A percentile compares a stretch with the other conserved stretches of the same genome.
Evolutionary conservation across 2,888 invertebrate species (phyloP).

Genomic region (Orthosia incerta): DNA sequence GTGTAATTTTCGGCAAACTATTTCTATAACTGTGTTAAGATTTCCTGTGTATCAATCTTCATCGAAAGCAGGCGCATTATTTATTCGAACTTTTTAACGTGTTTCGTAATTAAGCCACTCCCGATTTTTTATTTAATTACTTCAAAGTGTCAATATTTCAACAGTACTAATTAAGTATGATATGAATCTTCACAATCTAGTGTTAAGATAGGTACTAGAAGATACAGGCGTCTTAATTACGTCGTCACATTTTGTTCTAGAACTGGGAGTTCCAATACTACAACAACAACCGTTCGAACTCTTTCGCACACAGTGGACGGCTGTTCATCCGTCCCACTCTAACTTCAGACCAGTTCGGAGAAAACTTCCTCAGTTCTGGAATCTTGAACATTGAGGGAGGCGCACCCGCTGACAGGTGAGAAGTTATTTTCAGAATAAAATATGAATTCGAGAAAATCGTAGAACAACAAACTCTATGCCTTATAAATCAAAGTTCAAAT

Average conservation of each 20-base stretch:
- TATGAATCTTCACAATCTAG: neutral
- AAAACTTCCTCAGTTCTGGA: conserved; percentile 89
- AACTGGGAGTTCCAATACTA: conserved; percentile 94
- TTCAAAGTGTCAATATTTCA: neutral
- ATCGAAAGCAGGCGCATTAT: neutral
- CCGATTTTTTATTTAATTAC: too few species aligned
- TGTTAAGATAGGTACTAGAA: neutral
- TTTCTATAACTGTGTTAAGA: too few species aligned
- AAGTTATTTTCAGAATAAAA: neutral
- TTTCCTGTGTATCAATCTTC: neutral
- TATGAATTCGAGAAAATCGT: too few species aligned
- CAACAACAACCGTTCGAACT: conserved; percentile 92
- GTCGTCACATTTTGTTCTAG: conserved; percentile 76
- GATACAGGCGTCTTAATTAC: neutral
- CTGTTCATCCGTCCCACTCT: conserved; percentile 92
- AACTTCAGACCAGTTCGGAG: conserved; percentile 89
- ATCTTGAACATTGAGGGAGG: conserved; percentile 91
- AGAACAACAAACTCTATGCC: too few species aligned
- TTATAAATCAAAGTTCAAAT: too few species aligned
- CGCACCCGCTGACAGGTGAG: conserved; percentile 91
- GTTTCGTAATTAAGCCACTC: neutral
- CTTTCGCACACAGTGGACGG: conserved; percentile 90
- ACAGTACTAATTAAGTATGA: neutral
- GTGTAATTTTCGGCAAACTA: too few species aligned
- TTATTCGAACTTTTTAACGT: neutral